A percentile compares a stretch with the other conserved stretches of the same genome.
Conservation (phyloP, 1,140 invertebrate species). For the Armadillidium nasatum region DNA sequence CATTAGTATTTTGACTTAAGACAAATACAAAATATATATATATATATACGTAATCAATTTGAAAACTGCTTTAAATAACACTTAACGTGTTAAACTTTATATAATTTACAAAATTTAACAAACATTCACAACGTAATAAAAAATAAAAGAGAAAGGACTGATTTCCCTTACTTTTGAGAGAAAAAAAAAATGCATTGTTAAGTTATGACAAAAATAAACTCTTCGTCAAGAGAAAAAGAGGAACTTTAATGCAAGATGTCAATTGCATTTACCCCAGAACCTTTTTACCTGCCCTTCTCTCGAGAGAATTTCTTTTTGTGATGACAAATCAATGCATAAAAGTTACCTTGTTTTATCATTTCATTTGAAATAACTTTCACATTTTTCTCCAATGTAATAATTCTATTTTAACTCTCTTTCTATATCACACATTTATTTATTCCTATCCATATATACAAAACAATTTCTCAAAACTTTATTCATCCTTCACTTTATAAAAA, state of each 20-base stretch:
- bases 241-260: background rate
- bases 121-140: background rate
- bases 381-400: too few species aligned
- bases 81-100: background rate
- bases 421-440: background rate
- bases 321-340: background rate
- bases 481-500: background rate
- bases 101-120: slow-evolving; percentile 12
- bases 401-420: background rate
- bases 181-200: background rate
- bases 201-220: background rate
- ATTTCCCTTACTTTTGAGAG: background rate
- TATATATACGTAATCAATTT: background rate
- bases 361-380: background rate
- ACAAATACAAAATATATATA: slow-evolving; percentile 6
- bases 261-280: slow-evolving; percentile 5
- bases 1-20: background rate
- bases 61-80: background rate
- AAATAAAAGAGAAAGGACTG: background rate
- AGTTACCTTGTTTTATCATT: background rate
- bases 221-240: background rate
- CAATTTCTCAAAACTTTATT: background rate
- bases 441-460: background rate
- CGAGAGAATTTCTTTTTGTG: too few species aligned
- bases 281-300: background rate